Evolutionary conservation across 1,140 invertebrate species (phyloP), one percentile per base, ranked within the genome.

Genomic region (Panagrolaimus sp.): DNA sequence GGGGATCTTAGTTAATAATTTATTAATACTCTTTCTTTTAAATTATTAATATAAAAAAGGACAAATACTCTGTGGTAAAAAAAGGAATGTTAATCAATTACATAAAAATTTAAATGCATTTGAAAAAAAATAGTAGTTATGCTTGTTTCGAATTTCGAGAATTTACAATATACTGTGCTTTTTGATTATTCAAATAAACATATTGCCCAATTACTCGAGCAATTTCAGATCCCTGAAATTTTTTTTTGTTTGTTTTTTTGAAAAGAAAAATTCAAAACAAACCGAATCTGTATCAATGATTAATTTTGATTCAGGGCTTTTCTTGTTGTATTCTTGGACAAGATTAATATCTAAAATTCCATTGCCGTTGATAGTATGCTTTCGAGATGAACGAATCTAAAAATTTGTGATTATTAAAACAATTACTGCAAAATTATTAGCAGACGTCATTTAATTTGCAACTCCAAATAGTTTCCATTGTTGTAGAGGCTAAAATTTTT

Each of bases 221-320:
- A 72, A 98, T 94, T 76, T 86, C 86, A 43, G 84, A 84, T 51
- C 85, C 86, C 84, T 86, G 75, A 66, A 80, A 83, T 63, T 25
- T 48, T 27, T 46, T 42, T 63, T 25, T 48, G 20, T 46, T 42
- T 61, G 43, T 63, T 44, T 74, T 38, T 25, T 43, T 78, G 27
- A 66, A 38, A 45, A 13, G 20, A 63, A 1, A 43, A 16, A 46
- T 63, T 45, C 14, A 25, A 31, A 31, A 67, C 65, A 66, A 76
- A 94, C 93, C 85, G 97, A 93, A 83, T 96, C 93, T 1, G 94
- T 96, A 83, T 98, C 93, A 68, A 98, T 88, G 75, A 93, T 87
- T 25, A 93, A 93, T 70, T 97, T 93, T 70, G 92, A 88, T 85
- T 38, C 31, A 38, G 31, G 31, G 31, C 96, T 91, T 74, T 98